Evolutionary conservation across 2,797 vertebrate species (phyloP).

Genomic region (Molossus molossus): DNA sequence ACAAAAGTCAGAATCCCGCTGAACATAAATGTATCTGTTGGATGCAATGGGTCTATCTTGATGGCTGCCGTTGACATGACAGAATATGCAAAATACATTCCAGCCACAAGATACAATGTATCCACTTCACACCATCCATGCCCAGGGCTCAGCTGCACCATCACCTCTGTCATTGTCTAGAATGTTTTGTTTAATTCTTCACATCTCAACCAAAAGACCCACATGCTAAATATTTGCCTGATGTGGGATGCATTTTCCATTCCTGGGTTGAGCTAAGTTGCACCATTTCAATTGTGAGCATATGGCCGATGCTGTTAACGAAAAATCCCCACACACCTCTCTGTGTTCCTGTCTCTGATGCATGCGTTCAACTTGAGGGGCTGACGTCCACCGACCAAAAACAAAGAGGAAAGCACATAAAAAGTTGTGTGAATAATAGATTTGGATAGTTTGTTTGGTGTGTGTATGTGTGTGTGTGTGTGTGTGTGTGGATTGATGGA

Average conservation of each 20-base stretch:
- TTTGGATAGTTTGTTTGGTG: background rate
- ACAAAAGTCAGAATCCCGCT: background rate
- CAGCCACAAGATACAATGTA: fast-evolving
- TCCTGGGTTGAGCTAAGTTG: fast-evolving
- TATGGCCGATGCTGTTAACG: fast-evolving
- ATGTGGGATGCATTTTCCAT: fast-evolving
- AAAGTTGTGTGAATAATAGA: background rate
- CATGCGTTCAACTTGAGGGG: background rate
- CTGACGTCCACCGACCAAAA: background rate
- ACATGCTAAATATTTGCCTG: fast-evolving
- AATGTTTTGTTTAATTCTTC: background rate
- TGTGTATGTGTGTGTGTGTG: background rate
- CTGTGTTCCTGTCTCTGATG: background rate
- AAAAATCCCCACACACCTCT: fast-evolving
- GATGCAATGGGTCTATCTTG: conserved; percentile 62
- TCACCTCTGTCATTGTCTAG: conserved; percentile 44
- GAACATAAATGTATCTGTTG: background rate
- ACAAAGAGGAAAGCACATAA: conserved; percentile 63
- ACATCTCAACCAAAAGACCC: fast-evolving
- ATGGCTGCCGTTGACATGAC: background rate
- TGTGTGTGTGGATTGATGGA: conserved; percentile 20
- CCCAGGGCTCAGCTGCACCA: background rate
- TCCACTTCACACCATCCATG: background rate
- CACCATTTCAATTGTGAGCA: background rate
- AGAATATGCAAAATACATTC: background rate